phyloP scores from a whole-genome alignment of 2,888 invertebrate genomes.

The Drosophila borealis region DNA sequence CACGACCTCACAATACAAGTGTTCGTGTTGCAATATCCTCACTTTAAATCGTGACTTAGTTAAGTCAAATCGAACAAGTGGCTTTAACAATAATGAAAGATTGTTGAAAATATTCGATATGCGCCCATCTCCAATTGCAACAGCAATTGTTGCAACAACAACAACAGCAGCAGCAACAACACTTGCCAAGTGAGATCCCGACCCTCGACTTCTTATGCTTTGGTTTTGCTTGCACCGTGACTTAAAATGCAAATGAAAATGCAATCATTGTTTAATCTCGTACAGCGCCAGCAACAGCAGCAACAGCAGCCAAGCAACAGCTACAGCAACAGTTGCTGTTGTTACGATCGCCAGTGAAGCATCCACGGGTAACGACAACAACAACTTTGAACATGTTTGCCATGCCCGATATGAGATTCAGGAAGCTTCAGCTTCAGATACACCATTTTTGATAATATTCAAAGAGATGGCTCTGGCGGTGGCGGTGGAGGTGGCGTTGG shows the following conservation, averaged over 20 bases:
- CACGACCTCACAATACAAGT: background rate
- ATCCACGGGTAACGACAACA: constrained; percentile 60
- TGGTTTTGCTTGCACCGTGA: constrained; percentile 70
- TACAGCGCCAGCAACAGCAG: constrained; percentile 61
- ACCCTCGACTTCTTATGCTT: constrained; percentile 72
- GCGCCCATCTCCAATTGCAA: constrained; percentile 28
- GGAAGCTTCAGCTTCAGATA: constrained; percentile 74
- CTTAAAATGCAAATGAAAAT: constrained; percentile 80
- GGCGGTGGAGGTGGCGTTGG: constrained; percentile 13
- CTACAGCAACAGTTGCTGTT: constrained; percentile 50
- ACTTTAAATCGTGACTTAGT: no score
- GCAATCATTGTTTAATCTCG: constrained; percentile 79
- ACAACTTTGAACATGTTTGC: constrained; percentile 67
- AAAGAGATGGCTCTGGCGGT: constrained; percentile 39
- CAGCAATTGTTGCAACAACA: constrained; percentile 10
- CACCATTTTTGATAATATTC: constrained; percentile 77
- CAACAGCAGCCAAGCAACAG: constrained; percentile 27
- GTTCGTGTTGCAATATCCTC: background rate
- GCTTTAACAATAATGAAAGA: background rate
- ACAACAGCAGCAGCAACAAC: constrained; percentile 40
- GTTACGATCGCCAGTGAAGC: constrained; percentile 69
- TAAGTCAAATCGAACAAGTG: background rate
- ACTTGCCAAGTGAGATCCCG: constrained; percentile 76
- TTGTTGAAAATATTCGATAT: background rate
- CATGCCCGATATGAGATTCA: constrained; percentile 67